A percentile compares a stretch with the other conserved stretches of the same genome.
Evolutionary conservation across 2,888 invertebrate species (phyloP).

Genomic region (Liodrosophila aerea): DNA sequence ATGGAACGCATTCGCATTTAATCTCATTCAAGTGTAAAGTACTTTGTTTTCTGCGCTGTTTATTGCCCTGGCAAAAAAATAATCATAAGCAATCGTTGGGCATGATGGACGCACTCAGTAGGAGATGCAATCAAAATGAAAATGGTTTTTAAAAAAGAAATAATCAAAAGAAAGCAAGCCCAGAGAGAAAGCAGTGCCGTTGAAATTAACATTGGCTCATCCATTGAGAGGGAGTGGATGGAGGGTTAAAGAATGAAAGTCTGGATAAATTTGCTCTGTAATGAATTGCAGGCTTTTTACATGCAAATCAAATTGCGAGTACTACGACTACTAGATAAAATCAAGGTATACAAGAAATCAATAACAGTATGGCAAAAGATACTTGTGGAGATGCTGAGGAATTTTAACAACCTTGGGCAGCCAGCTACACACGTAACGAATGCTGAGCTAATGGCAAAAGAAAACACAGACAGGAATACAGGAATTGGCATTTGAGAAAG

Average conservation of each 20-base stretch:
- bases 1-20: slow-evolving; percentile 29
- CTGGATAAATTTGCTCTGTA: slow-evolving; percentile 16
- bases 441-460: too few species aligned
- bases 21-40: slow-evolving; percentile 36
- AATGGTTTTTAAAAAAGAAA: slow-evolving; percentile 45
- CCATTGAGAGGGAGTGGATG: too few species aligned
- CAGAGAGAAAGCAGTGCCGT: slow-evolving; percentile 6
- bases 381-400: not conserved
- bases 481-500: slow-evolving; percentile 47
- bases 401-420: slow-evolving; percentile 38
- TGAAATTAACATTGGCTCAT: slow-evolving; percentile 35
- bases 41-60: slow-evolving; percentile 33
- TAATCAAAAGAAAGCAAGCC: not conserved
- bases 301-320: slow-evolving; percentile 51
- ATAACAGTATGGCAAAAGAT: not conserved
- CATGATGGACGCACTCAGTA: slow-evolving; percentile 29
- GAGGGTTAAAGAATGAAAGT: too few species aligned
- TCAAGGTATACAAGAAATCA: slow-evolving; percentile 37
- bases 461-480: too few species aligned
- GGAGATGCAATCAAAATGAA: slow-evolving; percentile 41
- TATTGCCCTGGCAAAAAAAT: slow-evolving; percentile 36
- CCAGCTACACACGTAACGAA: too few species aligned
- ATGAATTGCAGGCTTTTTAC: slow-evolving; percentile 47
- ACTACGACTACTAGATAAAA: slow-evolving; percentile 19
- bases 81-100: slow-evolving; percentile 2